These are phyloP conservation scores for Drosophila conformis DNA, from an alignment of 2,888 invertebrate species.

Conservation along the genomic window DNA sequence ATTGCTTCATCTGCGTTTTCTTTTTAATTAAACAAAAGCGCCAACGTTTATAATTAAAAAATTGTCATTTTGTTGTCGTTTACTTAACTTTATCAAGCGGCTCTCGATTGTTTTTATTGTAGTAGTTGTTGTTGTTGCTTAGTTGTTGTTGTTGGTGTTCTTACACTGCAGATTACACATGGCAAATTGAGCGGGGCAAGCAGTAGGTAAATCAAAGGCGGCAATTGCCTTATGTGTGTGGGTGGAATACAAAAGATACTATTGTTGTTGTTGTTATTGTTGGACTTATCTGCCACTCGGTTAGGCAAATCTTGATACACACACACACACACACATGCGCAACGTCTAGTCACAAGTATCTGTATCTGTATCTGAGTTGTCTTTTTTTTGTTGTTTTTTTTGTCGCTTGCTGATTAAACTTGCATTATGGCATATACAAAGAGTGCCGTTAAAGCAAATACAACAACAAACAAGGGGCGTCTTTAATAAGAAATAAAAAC, in stretches of 20 bases:
- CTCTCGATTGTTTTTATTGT: conserved; percentile 25
- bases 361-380: conserved; percentile 35
- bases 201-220: conserved; percentile 64
- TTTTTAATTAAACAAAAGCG: conserved; percentile 66
- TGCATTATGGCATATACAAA: conserved; percentile 70
- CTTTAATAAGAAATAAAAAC: conserved; percentile 73
- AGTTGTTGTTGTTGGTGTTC: conserved; percentile 19
- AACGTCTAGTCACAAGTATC: conserved; percentile 11
- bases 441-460: conserved; percentile 74
- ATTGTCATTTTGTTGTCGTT: conserved; percentile 73
- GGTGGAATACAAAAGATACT: conserved; percentile 37
- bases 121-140: conserved; percentile 15
- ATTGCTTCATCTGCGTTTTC: conserved; percentile 21
- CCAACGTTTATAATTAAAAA: conserved; percentile 63
- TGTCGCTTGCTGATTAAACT: conserved; percentile 78
- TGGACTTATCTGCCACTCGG: conserved; percentile 64
- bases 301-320: conserved; percentile 69
- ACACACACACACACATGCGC: conserved; percentile 29
- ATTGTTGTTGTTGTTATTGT: conserved; percentile 48
- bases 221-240: conserved; percentile 23
- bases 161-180: conserved; percentile 73
- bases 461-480: conserved; percentile 58
- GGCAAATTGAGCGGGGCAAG: conserved; percentile 55
- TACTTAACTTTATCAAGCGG: conserved; percentile 66
- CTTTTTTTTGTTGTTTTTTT: conserved; percentile 21